These are phyloP conservation scores for Rhynchotus rufescens DNA, from an alignment of 2,797 vertebrate genomes.

Conservation along the genomic window DNA sequence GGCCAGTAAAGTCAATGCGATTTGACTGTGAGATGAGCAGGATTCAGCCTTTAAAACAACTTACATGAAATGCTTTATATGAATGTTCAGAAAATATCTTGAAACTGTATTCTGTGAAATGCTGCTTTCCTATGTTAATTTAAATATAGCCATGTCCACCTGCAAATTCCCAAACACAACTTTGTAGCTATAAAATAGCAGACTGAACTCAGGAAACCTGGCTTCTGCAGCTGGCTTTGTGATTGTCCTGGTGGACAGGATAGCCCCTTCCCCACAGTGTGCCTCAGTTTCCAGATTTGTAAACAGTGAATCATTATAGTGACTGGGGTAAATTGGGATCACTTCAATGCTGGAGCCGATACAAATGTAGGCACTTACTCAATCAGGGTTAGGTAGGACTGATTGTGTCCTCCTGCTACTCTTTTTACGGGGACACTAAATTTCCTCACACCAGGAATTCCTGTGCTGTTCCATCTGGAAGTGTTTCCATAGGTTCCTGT, in stretches of 20 bases:
- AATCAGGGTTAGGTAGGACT: not conserved
- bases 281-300: not conserved
- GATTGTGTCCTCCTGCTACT: not conserved
- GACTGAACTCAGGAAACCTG: not conserved
- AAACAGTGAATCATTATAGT: not conserved
- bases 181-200: not conserved
- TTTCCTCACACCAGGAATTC: not conserved
- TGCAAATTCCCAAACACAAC: not conserved
- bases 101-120: not conserved
- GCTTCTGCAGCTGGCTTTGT: not conserved
- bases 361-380: not conserved
- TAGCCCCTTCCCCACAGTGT: not conserved
- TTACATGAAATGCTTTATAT: not conserved
- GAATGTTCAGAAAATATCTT: not conserved
- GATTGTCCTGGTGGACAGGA: too few species aligned
- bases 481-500: not conserved
- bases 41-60: not conserved
- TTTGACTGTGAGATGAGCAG: not conserved
- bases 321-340: not conserved
- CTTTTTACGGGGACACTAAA: not conserved
- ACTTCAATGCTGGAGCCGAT: not conserved
- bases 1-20: not conserved
- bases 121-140: not conserved
- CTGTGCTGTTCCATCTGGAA: not conserved
- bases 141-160: not conserved